These are phyloP conservation scores for Salmo trutta DNA, from an alignment of 2,797 vertebrate species.

Conservation along the genomic window DNA sequence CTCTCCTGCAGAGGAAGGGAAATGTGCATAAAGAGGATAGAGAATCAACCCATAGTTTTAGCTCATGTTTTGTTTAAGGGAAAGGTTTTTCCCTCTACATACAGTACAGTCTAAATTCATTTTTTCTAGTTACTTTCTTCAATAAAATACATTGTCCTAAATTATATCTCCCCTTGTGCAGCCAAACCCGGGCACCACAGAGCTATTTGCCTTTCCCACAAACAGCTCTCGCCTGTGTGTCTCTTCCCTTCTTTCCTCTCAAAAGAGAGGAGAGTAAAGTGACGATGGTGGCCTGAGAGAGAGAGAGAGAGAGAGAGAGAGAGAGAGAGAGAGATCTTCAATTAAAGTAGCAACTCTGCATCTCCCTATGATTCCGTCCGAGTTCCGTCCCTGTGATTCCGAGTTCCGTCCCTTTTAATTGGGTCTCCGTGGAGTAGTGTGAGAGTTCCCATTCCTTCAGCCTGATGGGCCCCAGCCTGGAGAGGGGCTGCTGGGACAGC, in stretches of 20 bases:
- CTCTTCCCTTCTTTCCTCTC: slow-evolving; percentile 24
- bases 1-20: slow-evolving; percentile 54
- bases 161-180: no score
- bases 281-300: slow-evolving; percentile 50
- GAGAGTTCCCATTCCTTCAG: slow-evolving; percentile 46
- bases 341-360: slow-evolving; percentile 73
- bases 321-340: slow-evolving; percentile 62
- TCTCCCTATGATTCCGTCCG: slow-evolving; percentile 38
- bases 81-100: not conserved
- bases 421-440: slow-evolving; percentile 72
- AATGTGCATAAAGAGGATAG: slow-evolving; percentile 3
- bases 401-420: slow-evolving; percentile 68
- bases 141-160: not conserved
- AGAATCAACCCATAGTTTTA: no score
- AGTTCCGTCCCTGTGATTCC: slow-evolving; percentile 22
- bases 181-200: slow-evolving; percentile 47
- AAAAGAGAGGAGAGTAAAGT: slow-evolving; percentile 60
- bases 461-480: slow-evolving; percentile 45
- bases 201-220: slow-evolving; percentile 54
- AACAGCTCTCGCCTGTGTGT: slow-evolving; percentile 29
- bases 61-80: no score
- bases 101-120: slow-evolving; percentile 12
- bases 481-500: slow-evolving; percentile 31
- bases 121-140: not conserved
- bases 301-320: slow-evolving; percentile 32